phyloP scores from a whole-genome alignment of 2,113 vertebrate genomes.

The Oophaga pumilio region DNA sequence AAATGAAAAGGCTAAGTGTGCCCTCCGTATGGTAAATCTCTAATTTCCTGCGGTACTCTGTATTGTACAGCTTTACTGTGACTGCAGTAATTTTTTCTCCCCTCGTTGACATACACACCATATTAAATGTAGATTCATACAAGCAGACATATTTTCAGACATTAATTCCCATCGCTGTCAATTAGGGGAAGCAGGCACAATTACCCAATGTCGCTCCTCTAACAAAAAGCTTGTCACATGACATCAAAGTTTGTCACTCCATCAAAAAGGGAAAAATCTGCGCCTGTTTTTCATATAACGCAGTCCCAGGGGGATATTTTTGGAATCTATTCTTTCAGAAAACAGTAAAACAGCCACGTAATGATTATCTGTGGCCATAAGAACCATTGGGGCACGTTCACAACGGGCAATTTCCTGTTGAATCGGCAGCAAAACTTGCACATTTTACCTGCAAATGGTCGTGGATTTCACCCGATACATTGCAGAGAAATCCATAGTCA shows the following conservation, averaged over 20 bases:
- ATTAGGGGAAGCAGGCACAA: constrained; percentile 1
- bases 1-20: not conserved
- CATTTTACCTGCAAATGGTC: too few species aligned
- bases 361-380: too few species aligned
- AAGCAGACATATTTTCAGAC: not conserved
- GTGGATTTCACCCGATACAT: too few species aligned
- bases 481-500: too few species aligned
- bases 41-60: not conserved
- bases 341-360: too few species aligned
- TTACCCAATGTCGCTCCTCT: not conserved
- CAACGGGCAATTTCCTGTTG: too few species aligned
- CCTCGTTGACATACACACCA: not conserved
- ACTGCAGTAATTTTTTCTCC: not conserved
- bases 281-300: not conserved
- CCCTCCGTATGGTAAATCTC: not conserved
- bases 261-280: not conserved
- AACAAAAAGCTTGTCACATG: constrained; percentile 14
- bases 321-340: too few species aligned
- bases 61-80: not conserved
- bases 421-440: too few species aligned
- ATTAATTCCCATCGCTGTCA: constrained; percentile 10
- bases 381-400: too few species aligned
- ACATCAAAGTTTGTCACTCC: not conserved
- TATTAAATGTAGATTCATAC: not conserved
- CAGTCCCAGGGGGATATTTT: not conserved